Percentiles rank a stretch among this genome's conserved stretches.
These are phyloP conservation scores for Sepiola atlantica DNA, from an alignment of 2,888 invertebrate genomes.

Conservation along the genomic window DNA sequence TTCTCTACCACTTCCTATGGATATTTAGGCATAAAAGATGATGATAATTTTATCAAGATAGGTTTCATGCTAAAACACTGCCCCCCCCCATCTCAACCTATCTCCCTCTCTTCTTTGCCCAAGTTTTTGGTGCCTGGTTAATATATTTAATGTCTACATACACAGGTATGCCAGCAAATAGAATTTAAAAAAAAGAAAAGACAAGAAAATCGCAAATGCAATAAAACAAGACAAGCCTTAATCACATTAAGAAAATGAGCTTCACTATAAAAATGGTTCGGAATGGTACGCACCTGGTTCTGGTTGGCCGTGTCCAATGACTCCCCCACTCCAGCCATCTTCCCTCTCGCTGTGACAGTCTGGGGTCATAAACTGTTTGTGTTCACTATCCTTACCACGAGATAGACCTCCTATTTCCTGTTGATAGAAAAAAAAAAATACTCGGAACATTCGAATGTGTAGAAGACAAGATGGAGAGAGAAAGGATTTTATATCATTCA, in stretches of 20 bases:
- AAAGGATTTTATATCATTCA: neutral
- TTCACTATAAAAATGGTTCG: neutral
- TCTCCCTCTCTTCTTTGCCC: no score
- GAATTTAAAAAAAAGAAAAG: neutral
- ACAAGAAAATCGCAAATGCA: neutral
- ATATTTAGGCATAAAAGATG: neutral
- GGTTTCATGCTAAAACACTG: neutral
- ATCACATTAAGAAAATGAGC: neutral
- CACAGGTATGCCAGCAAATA: neutral
- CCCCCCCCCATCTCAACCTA: neutral
- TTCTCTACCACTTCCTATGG: no score
- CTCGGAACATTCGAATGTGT: neutral
- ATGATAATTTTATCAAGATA: conserved; percentile 4
- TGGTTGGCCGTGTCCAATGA: conserved; percentile 1
- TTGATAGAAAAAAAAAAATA: conserved; percentile 5
- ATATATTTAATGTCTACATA: neutral
- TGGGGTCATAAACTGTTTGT: conserved; percentile 32
- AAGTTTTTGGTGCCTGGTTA: neutral
- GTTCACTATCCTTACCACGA: conserved; percentile 20
- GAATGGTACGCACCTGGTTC: conserved; percentile 8
- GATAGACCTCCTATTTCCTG: conserved; percentile 32
- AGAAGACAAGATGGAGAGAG: neutral
- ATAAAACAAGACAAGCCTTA: neutral
- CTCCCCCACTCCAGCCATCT: conserved; percentile 32
- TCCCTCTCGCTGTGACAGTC: conserved; percentile 32